Conservation (phyloP, 2,888 invertebrate genomes). For the Odontothrips loti region DNA sequence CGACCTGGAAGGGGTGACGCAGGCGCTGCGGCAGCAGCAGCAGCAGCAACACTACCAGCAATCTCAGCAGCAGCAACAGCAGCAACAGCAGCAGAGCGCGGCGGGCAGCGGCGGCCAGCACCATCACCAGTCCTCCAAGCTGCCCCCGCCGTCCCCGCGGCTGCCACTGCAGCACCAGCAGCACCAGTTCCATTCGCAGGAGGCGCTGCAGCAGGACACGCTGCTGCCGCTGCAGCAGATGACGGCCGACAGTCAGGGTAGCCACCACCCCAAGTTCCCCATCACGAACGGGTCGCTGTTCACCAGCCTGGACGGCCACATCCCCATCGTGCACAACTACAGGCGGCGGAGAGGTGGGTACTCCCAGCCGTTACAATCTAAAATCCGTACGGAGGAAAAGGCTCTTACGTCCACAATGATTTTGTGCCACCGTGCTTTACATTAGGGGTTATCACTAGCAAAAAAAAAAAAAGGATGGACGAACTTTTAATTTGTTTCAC, state of each 20-base stretch:
- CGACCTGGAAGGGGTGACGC: slow-evolving; percentile 9
- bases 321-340: slow-evolving; percentile 53
- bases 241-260: neutral
- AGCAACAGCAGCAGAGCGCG: neutral
- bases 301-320: slow-evolving; percentile 51
- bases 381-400: too few relatives aligned
- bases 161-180: neutral
- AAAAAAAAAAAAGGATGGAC: too few relatives aligned
- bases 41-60: neutral
- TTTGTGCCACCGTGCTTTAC: too few relatives aligned
- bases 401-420: too few relatives aligned
- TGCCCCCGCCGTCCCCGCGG: neutral
- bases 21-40: neutral
- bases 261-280: slow-evolving; percentile 46
- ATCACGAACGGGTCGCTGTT: slow-evolving; percentile 55
- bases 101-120: neutral
- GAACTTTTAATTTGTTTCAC: too few relatives aligned
- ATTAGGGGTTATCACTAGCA: too few relatives aligned
- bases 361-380: neutral
- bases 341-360: slow-evolving; percentile 45
- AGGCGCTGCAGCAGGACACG: slow-evolving; percentile 1
- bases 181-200: neutral
- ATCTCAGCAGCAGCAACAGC: neutral
- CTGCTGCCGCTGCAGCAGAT: slow-evolving; percentile 4
- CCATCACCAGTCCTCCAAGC: neutral